Evolutionary conservation across 2,888 invertebrate species (phyloP).

Genomic region (Caenorhabditis drosophilae): DNA sequence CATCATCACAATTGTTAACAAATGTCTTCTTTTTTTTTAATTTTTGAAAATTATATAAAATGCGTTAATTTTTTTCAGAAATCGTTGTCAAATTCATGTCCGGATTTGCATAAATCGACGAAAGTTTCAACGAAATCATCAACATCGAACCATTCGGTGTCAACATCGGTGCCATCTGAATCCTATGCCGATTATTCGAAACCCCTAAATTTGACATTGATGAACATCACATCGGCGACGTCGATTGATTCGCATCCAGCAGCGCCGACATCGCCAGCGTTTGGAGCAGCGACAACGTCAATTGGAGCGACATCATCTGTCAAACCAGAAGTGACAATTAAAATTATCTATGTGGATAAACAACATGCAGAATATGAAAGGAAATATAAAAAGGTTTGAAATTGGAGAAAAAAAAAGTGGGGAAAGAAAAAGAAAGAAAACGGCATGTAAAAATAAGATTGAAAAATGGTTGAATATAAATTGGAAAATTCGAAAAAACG

Average conservation of each 20-base stretch:
- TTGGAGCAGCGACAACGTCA: neutral
- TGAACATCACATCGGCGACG: constrained; percentile 29
- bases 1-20: constrained; percentile 18
- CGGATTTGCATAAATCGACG: constrained; percentile 27
- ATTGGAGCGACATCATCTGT: constrained; percentile 5
- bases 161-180: constrained; percentile 39
- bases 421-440: no score
- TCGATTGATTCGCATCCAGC: constrained; percentile 22
- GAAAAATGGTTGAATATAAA: no score
- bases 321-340: constrained; percentile 27
- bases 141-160: constrained; percentile 1
- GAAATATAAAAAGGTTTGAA: constrained; percentile 42
- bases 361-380: constrained; percentile 40
- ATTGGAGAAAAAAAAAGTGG: no score
- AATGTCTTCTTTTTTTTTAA: neutral
- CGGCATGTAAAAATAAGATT: no score
- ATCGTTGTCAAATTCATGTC: constrained; percentile 37
- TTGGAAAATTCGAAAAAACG: no score
- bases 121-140: constrained; percentile 1
- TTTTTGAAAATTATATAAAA: neutral
- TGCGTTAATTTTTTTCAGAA: constrained; percentile 6
- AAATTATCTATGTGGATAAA: constrained; percentile 37
- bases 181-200: constrained; percentile 11
- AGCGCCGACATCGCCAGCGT: constrained; percentile 6
- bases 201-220: constrained; percentile 19